A percentile compares a stretch with the other conserved stretches of the same genome.
Evolutionary conservation across 1,140 invertebrate species (phyloP).

Genomic region (Penaeus vannamei): DNA sequence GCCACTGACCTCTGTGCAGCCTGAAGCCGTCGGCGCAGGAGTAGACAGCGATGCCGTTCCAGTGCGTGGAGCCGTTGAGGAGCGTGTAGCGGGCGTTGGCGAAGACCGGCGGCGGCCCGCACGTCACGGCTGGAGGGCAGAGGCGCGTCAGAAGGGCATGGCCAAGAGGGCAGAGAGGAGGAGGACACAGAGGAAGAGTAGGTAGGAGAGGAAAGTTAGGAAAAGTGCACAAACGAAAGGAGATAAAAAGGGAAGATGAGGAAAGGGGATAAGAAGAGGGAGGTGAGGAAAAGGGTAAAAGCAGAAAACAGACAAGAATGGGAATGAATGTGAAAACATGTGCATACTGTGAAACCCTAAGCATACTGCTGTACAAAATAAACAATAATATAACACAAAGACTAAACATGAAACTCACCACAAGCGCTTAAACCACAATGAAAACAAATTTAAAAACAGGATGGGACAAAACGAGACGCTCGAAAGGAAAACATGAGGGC

Average conservation of each 20-base stretch:
- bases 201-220: background rate
- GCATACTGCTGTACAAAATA: too few species aligned
- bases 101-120: conserved; percentile 65
- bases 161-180: too few species aligned
- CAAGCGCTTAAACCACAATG: too few species aligned
- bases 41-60: conserved; percentile 67
- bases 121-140: conserved; percentile 61
- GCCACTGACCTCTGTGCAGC: conserved; percentile 54
- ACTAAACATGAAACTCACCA: too few species aligned
- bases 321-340: too few species aligned
- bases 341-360: too few species aligned
- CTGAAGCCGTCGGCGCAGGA: conserved; percentile 65
- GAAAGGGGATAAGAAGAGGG: background rate
- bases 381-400: too few species aligned
- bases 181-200: background rate
- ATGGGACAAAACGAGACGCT: too few species aligned
- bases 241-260: background rate
- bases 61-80: conserved; percentile 66
- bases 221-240: background rate
- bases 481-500: too few species aligned
- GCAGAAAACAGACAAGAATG: too few species aligned
- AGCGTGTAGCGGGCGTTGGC: conserved; percentile 62
- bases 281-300: background rate
- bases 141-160: too few species aligned
- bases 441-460: too few species aligned